Conservation (phyloP, 2,888 invertebrate genomes). For the Lutraria lutraria region DNA sequence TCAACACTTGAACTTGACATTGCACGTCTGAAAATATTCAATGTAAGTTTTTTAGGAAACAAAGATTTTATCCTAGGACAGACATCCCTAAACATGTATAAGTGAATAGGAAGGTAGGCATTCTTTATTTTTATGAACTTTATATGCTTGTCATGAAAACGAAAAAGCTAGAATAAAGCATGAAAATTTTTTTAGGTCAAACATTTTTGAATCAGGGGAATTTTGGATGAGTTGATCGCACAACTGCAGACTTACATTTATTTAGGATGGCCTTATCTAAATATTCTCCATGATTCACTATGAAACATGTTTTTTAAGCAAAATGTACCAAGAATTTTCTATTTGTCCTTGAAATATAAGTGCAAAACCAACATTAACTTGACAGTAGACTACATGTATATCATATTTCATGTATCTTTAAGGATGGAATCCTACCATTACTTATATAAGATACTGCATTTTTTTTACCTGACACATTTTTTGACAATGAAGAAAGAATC, state of each 20-base stretch:
- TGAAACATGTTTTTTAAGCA: too few relatives aligned
- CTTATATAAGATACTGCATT: not conserved
- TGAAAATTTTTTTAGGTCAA: too few relatives aligned
- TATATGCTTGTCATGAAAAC: too few relatives aligned
- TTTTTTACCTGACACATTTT: slow-evolving; percentile 93
- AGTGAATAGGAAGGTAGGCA: too few relatives aligned
- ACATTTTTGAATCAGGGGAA: not conserved
- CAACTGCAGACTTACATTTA: too few relatives aligned
- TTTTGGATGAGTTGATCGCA: not conserved
- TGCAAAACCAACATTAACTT: not conserved
- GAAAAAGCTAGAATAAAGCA: too few relatives aligned
- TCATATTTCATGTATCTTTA: not conserved
- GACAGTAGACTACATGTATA: not conserved
- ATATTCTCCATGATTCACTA: too few relatives aligned
- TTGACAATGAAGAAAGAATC: slow-evolving; percentile 98
- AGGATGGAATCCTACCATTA: not conserved
- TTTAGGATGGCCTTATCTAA: too few relatives aligned
- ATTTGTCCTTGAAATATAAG: not conserved
- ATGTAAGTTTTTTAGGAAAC: not conserved
- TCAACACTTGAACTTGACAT: slow-evolving; percentile 96
- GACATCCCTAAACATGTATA: not conserved
- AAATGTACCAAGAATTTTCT: not conserved
- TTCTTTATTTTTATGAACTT: too few relatives aligned
- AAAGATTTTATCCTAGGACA: too few relatives aligned
- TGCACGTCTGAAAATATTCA: slow-evolving; percentile 90